Conservation (phyloP, 2,888 invertebrate species). For the Hyles lineata region DNA sequence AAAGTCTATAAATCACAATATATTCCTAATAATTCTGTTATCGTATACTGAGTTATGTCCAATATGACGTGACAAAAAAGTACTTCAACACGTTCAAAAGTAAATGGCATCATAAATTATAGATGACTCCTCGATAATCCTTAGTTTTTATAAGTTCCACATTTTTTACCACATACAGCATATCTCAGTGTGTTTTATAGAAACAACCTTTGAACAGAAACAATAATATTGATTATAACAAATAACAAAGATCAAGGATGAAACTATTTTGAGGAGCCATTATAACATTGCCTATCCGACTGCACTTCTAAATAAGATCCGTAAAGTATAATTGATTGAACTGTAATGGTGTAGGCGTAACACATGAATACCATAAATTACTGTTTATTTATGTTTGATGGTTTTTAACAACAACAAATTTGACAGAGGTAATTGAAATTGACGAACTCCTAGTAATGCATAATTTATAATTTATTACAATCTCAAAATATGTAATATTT, state of each 20-base stretch:
- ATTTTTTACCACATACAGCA: neutral
- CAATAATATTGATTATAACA: slow-evolving; percentile 12
- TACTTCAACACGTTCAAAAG: neutral
- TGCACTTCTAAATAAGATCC: neutral
- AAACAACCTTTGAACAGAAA: slow-evolving; percentile 12
- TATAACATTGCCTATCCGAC: slow-evolving; percentile 9
- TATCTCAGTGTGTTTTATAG: neutral
- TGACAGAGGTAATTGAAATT: neutral
- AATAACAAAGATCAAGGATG: slow-evolving; percentile 27
- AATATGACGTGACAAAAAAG: neutral
- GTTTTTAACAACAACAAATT: neutral
- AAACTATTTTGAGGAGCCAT: slow-evolving; percentile 17
- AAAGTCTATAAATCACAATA: no score
- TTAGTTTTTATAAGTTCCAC: slow-evolving; percentile 11
- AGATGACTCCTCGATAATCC: neutral
- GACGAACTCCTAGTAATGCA: neutral
- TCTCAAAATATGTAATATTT: no score
- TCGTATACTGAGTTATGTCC: neutral
- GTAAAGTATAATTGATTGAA: slow-evolving; percentile 3
- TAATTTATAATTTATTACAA: neutral
- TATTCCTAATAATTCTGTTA: no score
- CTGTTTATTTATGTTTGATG: neutral
- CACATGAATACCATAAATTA: slow-evolving; percentile 4
- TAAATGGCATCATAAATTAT: slow-evolving; percentile 14
- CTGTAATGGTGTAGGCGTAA: neutral